Conservation (phyloP, 2,888 invertebrate genomes). For the Chorisops tibialis region DNA sequence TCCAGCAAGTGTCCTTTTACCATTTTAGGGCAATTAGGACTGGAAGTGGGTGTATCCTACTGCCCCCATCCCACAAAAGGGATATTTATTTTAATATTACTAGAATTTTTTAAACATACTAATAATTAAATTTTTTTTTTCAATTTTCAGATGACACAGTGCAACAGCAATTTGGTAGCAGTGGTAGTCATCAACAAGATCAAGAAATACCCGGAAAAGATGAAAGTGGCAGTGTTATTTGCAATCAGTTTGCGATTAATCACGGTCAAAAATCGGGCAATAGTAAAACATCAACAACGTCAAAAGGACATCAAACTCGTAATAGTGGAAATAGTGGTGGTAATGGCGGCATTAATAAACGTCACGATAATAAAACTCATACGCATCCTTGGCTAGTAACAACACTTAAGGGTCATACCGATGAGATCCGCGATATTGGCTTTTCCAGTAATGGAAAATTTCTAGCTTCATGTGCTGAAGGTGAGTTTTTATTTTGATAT, state of each 20-base stretch:
- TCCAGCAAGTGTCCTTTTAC: too few species aligned
- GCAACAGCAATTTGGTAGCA: conserved; percentile 26
- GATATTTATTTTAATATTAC: too few species aligned
- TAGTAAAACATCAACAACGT: conserved; percentile 11
- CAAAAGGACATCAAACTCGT: neutral
- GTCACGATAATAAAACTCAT: conserved; percentile 21
- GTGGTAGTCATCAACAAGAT: conserved; percentile 24
- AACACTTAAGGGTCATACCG: conserved; percentile 79
- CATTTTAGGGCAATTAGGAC: too few species aligned
- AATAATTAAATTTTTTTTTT: neutral
- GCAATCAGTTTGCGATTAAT: conserved; percentile 23
- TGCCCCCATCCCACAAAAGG: too few species aligned
- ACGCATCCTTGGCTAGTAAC: conserved; percentile 77
- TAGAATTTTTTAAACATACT: too few species aligned
- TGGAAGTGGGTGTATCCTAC: too few species aligned
- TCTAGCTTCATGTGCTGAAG: conserved; percentile 78
- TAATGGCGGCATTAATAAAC: conserved; percentile 12
- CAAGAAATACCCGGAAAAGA: conserved; percentile 15
- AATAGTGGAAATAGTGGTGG: neutral
- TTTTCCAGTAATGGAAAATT: conserved; percentile 84
- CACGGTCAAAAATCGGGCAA: conserved; percentile 21
- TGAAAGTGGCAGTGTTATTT: conserved; percentile 9
- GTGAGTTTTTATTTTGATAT: conserved; percentile 56
- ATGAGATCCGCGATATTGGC: conserved; percentile 70
- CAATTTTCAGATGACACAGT: conserved; percentile 24